Conservation (phyloP, 2,888 invertebrate genomes). For the Anthophora plumipes region DNA sequence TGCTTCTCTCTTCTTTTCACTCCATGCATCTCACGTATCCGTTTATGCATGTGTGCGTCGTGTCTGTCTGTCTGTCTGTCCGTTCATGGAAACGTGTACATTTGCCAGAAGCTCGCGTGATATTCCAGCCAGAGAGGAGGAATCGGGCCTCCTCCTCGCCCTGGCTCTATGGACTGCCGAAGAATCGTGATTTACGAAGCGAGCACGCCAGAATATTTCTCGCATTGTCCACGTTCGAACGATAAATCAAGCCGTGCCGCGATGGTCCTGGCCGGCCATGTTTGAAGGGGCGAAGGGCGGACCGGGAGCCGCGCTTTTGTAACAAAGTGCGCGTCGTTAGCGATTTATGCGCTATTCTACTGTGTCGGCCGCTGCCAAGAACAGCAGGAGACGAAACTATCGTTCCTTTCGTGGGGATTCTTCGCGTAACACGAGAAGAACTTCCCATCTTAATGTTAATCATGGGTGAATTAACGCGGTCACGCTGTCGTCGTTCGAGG, state of each 20-base stretch:
- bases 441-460: conserved; percentile 29
- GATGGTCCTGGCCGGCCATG: conserved; percentile 43
- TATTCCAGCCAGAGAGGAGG: conserved; percentile 66
- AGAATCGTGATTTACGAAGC: conserved; percentile 80
- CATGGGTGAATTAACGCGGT: conserved; percentile 33
- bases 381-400: conserved; percentile 47
- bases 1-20: not conserved
- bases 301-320: conserved; percentile 65
- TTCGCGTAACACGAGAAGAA: conserved; percentile 1
- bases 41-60: not conserved
- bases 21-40: conserved; percentile 10
- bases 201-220: conserved; percentile 81
- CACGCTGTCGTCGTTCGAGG: too few species aligned
- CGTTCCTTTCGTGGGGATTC: conserved; percentile 52
- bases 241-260: conserved; percentile 79
- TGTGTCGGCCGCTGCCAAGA: conserved; percentile 60
- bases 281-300: conserved; percentile 36
- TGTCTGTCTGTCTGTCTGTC: not conserved
- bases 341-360: conserved; percentile 80
- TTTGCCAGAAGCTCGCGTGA: conserved; percentile 69
- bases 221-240: conserved; percentile 80
- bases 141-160: conserved; percentile 49
- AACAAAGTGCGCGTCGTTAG: conserved; percentile 79
- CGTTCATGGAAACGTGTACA: conserved; percentile 49
- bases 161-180: conserved; percentile 73